Evolutionary conservation across 2,797 vertebrate species (phyloP), one percentile per base, ranked within the genome.

Genomic region (Pseudomugil tenellus): DNA sequence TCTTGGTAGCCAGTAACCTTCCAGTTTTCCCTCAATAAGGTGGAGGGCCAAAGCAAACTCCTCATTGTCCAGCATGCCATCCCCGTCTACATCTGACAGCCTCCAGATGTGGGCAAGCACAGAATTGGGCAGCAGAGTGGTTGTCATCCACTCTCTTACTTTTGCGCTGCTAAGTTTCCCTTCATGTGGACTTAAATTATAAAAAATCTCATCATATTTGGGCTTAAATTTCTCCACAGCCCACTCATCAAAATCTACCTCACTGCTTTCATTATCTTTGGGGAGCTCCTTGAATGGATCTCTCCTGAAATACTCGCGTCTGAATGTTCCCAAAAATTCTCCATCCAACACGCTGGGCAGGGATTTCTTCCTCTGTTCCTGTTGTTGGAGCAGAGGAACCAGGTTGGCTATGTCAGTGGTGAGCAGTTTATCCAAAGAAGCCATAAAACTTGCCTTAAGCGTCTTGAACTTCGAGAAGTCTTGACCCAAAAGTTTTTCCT

Each of bases 161-260:
- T 96, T 96, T 66, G 92, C 91, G 63, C 96, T 95, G 0, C 93
- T 96, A 65, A 97, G 92, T 88, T 96, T 98, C 25, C 96, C 96
- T 0, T 95, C 92, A 0, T 82, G 86, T 0, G 96, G 96, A 0
- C 94, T 90, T 67, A 98, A 90, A 76, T 94, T 96, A 87, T 96
- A 96, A 90, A 98, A 97, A 80, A 98, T 96, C 91, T 97, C 96
- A 3, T 98, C 96, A 0, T 97, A 97, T 43, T 96, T 97, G 12
- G 95, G 91, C 79, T 98, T 98, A 89, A 95, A 95, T 80, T 94
- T 96, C 55, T 93, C 95, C 70, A 97, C 95, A 12, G 91, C 91
- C 96, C 96, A 98, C 0, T 94, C 90, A 3, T 86, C 83, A 0
- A 75, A 82, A 52, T 89, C 87, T 0, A 17, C 29, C 23, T 87